phyloP scores from a whole-genome alignment of 2,888 invertebrate species.

The Papilio demoleus region DNA sequence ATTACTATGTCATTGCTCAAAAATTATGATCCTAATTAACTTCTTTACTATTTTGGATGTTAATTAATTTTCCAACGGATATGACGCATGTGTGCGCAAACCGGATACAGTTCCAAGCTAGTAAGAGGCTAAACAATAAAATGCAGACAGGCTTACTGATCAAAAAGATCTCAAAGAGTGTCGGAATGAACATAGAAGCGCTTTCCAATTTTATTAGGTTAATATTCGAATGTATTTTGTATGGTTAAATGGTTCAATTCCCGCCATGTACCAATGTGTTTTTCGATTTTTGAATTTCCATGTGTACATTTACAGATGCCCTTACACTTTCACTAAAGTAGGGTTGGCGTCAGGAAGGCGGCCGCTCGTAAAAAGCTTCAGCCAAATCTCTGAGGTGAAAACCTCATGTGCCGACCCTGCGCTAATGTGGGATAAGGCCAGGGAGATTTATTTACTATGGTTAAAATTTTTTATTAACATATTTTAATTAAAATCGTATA shows the following conservation, averaged over 20 bases:
- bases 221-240: conserved; percentile 12
- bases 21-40: neutral
- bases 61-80: conserved; percentile 21
- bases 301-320: no score
- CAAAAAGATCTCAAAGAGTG: conserved; percentile 43
- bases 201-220: conserved; percentile 19
- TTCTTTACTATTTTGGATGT: neutral
- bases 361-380: no score
- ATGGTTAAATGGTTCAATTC: neutral
- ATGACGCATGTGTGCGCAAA: conserved; percentile 46
- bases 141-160: conserved; percentile 49
- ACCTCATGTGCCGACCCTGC: no score
- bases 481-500: no score
- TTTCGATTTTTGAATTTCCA: no score
- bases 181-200: conserved; percentile 16
- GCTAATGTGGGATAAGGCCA: no score
- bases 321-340: no score
- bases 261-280: no score
- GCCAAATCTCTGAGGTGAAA: no score
- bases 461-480: neutral
- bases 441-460: no score
- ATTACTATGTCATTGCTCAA: neutral
- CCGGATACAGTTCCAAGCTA: conserved; percentile 55
- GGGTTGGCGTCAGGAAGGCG: no score
- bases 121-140: conserved; percentile 54